Percentiles rank a stretch among this genome's conserved stretches.
Evolutionary conservation across 2,797 vertebrate species (phyloP).

Genomic region (Hippopotamyrus pictus): DNA sequence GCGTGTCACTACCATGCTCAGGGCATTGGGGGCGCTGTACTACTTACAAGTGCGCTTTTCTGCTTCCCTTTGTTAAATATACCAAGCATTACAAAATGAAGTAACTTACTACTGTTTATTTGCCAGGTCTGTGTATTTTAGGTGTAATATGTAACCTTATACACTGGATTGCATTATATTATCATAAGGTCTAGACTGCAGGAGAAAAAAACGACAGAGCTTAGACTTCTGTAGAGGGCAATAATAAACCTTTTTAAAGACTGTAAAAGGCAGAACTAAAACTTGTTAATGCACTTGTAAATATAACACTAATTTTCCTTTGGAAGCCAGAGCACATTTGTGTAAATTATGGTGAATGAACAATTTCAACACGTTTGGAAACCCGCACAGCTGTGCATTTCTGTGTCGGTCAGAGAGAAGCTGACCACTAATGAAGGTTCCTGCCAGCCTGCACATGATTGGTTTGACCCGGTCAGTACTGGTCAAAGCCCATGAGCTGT

Average conservation of each 20-base stretch:
- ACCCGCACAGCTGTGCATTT: neutral
- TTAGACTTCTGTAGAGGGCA: neutral
- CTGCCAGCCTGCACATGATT: neutral
- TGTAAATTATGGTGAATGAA: neutral
- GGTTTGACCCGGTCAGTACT: neutral
- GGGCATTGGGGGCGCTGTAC: neutral
- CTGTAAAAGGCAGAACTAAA: neutral
- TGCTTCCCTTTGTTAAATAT: neutral
- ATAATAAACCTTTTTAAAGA: neutral
- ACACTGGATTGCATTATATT: neutral
- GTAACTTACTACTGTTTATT: neutral
- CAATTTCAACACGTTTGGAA: neutral
- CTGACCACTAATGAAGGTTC: neutral
- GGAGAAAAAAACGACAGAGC: neutral
- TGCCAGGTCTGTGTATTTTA: neutral
- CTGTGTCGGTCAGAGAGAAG: neutral
- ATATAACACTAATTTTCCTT: neutral
- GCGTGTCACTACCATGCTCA: neutral
- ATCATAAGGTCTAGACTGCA: neutral
- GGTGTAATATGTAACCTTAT: neutral
- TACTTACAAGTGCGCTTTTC: neutral
- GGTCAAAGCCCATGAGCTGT: neutral
- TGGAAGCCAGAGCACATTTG: neutral
- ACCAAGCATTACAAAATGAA: neutral
- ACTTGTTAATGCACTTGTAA: conserved; percentile 1